Evolutionary conservation across 2,888 invertebrate genomes (phyloP).

Genomic region (Anaspis maculata): DNA sequence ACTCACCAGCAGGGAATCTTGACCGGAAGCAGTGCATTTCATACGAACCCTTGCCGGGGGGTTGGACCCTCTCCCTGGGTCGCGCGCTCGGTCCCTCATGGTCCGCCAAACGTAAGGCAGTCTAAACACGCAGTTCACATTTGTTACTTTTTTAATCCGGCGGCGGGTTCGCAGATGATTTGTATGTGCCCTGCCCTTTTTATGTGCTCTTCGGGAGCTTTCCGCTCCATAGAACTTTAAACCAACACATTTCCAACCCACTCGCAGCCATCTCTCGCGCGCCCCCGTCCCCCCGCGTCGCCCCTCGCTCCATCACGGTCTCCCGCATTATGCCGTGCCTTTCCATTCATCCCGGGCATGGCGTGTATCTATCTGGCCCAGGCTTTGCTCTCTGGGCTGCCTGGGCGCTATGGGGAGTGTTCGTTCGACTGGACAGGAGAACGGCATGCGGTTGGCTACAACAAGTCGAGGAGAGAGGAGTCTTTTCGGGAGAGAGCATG

Average conservation of each 20-base stretch:
- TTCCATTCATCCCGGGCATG: too few species aligned
- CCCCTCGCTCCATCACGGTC: not conserved
- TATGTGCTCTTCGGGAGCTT: conserved; percentile 28
- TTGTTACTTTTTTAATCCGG: conserved; percentile 32
- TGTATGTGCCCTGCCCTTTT: conserved; percentile 31
- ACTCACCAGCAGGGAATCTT: conserved; percentile 9
- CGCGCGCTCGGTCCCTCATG: conserved; percentile 4
- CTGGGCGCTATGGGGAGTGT: too few species aligned
- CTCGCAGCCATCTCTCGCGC: too few species aligned
- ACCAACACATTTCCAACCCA: conserved; percentile 26
- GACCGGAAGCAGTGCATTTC: too few species aligned
- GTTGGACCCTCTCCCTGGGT: conserved; percentile 3
- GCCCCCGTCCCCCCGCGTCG: conserved; percentile 1
- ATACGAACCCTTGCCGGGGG: too few species aligned
- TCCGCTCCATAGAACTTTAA: conserved; percentile 33
- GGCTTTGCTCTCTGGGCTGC: too few species aligned
- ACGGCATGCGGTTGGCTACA: too few species aligned
- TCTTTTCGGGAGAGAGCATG: too few species aligned
- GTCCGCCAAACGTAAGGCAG: too few species aligned
- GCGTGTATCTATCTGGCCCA: too few species aligned
- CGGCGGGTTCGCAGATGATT: conserved; percentile 29
- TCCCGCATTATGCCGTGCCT: conserved; percentile 4
- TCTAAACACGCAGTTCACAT: conserved; percentile 28
- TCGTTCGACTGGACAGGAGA: too few species aligned
- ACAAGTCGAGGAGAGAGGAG: too few species aligned